Evolutionary conservation across 2,113 vertebrate species (phyloP).

Genomic region (Petrocephalus zakoni): DNA sequence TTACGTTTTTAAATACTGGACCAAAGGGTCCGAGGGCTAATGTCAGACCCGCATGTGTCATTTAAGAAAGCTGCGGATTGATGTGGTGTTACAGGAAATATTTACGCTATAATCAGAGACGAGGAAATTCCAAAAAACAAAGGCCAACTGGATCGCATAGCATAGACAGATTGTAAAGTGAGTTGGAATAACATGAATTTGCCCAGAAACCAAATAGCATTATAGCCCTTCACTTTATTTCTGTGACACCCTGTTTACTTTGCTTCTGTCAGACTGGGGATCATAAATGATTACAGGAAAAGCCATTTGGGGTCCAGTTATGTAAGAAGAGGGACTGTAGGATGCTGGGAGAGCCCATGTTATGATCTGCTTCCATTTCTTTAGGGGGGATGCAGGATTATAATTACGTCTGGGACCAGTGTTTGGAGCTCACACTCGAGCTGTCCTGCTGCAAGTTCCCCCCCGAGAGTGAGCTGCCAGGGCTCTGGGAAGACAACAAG

Average conservation of each 20-base stretch:
- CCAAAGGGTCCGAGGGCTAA: background rate
- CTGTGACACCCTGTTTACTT: background rate
- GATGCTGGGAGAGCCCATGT: background rate
- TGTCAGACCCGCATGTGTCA: background rate
- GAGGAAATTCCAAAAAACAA: background rate
- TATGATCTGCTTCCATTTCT: background rate
- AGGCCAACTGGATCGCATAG: background rate
- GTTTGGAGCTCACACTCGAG: constrained; percentile 88
- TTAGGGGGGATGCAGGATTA: constrained; percentile 98
- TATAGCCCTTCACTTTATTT: background rate
- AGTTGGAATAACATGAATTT: background rate
- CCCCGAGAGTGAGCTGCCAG: constrained; percentile 58
- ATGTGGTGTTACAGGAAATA: background rate
- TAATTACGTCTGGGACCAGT: constrained; percentile 89
- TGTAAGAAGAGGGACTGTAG: background rate
- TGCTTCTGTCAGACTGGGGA: background rate
- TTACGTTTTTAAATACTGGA: background rate
- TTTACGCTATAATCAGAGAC: background rate
- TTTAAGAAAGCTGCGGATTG: background rate
- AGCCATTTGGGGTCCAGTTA: background rate
- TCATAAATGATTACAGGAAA: background rate
- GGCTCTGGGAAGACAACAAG: constrained; percentile 77
- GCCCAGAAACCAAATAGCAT: background rate
- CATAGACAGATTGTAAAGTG: background rate
- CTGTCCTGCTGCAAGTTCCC: constrained; percentile 94